These are phyloP conservation scores for Drosophila tani DNA, from an alignment of 1,140 invertebrate genomes.

Conservation along the genomic window DNA sequence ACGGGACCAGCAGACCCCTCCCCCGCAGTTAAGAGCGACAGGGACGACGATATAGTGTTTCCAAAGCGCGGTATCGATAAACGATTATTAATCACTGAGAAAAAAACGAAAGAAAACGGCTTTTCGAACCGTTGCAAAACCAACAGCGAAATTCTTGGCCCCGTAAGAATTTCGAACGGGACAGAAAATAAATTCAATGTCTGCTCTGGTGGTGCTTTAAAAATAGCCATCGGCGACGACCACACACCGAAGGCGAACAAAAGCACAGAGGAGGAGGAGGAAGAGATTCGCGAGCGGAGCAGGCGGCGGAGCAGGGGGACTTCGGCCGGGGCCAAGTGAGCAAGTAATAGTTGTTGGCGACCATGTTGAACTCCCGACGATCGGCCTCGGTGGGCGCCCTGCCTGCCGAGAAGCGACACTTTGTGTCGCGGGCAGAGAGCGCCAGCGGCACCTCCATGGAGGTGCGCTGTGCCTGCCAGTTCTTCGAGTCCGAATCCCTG, in stretches of 20 bases:
- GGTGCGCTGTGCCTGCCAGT: constrained; percentile 93
- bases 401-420: constrained; percentile 86
- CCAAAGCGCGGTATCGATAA: constrained; percentile 37
- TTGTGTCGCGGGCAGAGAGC: constrained; percentile 87
- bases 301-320: constrained; percentile 24
- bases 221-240: constrained; percentile 72
- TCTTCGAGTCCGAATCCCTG: constrained; percentile 91
- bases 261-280: constrained; percentile 39
- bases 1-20: constrained; percentile 2
- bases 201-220: constrained; percentile 74
- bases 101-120: background rate
- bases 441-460: constrained; percentile 90
- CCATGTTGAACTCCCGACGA: constrained; percentile 82
- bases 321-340: constrained; percentile 70
- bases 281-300: constrained; percentile 12
- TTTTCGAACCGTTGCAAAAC: constrained; percentile 22
- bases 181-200: constrained; percentile 81
- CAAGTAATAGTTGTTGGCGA: constrained; percentile 37
- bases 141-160: constrained; percentile 30
- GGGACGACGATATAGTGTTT: constrained; percentile 8
- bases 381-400: constrained; percentile 88
- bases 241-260: constrained; percentile 67
- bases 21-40: constrained; percentile 9
- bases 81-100: constrained; percentile 16
- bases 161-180: constrained; percentile 49